Conservation (phyloP, 2,113 vertebrate species). For the Girardinichthys multiradiatus region DNA sequence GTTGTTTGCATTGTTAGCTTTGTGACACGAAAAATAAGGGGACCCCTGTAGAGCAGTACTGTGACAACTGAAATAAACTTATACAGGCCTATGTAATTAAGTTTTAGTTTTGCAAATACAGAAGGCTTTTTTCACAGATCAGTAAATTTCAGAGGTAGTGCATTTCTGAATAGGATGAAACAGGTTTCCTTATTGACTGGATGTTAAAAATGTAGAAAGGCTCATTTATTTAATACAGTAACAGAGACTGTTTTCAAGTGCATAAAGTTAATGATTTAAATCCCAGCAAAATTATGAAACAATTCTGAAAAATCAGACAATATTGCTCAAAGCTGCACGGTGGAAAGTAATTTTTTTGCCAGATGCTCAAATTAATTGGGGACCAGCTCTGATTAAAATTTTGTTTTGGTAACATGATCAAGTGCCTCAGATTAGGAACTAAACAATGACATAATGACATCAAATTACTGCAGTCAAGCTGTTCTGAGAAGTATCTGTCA, state of each 20-base stretch:
- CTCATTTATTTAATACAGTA: not conserved
- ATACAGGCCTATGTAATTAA: not conserved
- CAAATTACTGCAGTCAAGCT: slow-evolving; percentile 23
- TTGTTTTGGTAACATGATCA: slow-evolving; percentile 30
- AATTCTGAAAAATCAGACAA: not conserved
- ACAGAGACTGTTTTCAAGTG: not conserved
- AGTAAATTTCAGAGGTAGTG: too few relatives aligned
- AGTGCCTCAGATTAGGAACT: slow-evolving; percentile 28
- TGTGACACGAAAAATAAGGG: slow-evolving; percentile 6
- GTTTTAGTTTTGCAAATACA: not conserved
- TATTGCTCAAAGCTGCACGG: slow-evolving; percentile 4
- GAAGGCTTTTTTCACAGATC: not conserved
- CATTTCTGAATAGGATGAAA: too few relatives aligned
- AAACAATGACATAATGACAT: slow-evolving; percentile 35
- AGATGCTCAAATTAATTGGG: slow-evolving; percentile 58
- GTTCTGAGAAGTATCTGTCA: slow-evolving; percentile 3
- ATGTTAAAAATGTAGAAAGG: not conserved
- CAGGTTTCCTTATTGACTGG: too few relatives aligned
- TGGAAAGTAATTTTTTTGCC: slow-evolving; percentile 21
- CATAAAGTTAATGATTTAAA: slow-evolving; percentile 18
- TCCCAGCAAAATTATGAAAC: slow-evolving; percentile 19
- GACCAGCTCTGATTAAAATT: slow-evolving; percentile 33
- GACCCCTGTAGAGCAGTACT: not conserved
- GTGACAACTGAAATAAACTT: not conserved
- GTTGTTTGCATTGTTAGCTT: not conserved